Evolutionary conservation across 2,888 invertebrate genomes (phyloP), one percentile per base, ranked within the genome.

Genomic region (Lepidonotus clava): DNA sequence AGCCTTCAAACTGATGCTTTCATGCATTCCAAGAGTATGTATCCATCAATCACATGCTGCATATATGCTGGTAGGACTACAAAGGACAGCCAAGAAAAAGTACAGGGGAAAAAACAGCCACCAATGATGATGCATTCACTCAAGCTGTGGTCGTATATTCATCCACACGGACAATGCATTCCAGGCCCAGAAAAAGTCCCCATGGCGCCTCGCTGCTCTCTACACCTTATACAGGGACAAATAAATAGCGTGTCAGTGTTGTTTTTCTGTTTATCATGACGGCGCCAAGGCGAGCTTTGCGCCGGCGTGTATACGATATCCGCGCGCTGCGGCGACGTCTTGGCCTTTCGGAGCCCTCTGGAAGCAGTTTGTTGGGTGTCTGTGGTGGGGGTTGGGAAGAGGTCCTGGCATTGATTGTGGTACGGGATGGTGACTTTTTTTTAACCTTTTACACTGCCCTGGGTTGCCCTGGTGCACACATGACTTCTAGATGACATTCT

Each of bases 241-340:
- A 71, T 71, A 71, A 71, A 71, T 71, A 71, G 38, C 71, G 71
- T 38, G 71, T 36, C 71, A n/a, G 71, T 38, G 34, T 34, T 71
- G 71, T 71, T 71, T 71, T 71, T 71, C 71, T 71, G 71, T 71
- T 71, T 71, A 71, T 71, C 71, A 38, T 34, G 71, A 34, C 71
- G 71, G 71, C 71, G 71, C 71, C 71, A 5, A 21, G 8, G 24
- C 56, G 5, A 18, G 56, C 56, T 5, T 8, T 56, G 5, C 56
- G 14, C 24, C 56, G 56, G 24, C 46, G 8, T 46, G 46, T 46
- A 18, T 46, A 46, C 46, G 18, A 46, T 46, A 46, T 46, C 46
- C 46, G 46, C 46, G 46, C n/a, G n/a, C 46, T 18, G 8, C 46
- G 46, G 46, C 46, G 8, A 46, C 46, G 46, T 18, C 46, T 18